Conservation (phyloP, 1,140 invertebrate genomes). For the Bombus confusus region DNA sequence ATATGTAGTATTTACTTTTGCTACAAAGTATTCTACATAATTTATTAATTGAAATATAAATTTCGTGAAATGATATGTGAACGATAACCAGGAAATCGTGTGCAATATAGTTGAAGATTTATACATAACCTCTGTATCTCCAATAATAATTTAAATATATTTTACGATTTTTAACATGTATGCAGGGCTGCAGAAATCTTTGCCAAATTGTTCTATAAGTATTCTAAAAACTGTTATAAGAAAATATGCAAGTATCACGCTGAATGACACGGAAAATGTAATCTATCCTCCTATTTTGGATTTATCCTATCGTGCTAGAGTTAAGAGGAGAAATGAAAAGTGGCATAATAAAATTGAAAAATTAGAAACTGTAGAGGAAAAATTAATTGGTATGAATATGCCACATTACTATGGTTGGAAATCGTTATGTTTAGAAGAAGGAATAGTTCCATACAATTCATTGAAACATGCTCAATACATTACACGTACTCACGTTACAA, state of each 20-base stretch:
- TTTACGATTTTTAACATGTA: constrained; percentile 30
- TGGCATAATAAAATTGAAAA: constrained; percentile 85
- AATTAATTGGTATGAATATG: constrained; percentile 91
- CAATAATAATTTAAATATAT: not conserved
- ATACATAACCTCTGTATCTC: constrained; percentile 12
- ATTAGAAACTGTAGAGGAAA: constrained; percentile 90
- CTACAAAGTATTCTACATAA: not conserved
- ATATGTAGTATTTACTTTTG: not conserved
- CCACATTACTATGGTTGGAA: constrained; percentile 90
- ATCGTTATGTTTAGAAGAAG: constrained; percentile 85
- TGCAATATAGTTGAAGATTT: not conserved
- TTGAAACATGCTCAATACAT: constrained; percentile 86
- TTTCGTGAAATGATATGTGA: not conserved
- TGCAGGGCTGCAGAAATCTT: not conserved
- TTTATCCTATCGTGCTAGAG: constrained; percentile 77
- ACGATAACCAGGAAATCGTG: not conserved
- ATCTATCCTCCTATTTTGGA: constrained; percentile 86
- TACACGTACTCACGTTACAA: constrained; percentile 87
- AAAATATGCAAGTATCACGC: not conserved
- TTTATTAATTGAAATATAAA: not conserved
- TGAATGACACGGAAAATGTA: not conserved
- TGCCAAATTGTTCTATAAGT: not conserved
- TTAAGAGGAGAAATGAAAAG: constrained; percentile 77
- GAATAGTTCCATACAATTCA: constrained; percentile 86
- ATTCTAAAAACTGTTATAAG: not conserved